phyloP scores from a whole-genome alignment of 1,140 invertebrate species.

The Gonatopus flavifemur region DNA sequence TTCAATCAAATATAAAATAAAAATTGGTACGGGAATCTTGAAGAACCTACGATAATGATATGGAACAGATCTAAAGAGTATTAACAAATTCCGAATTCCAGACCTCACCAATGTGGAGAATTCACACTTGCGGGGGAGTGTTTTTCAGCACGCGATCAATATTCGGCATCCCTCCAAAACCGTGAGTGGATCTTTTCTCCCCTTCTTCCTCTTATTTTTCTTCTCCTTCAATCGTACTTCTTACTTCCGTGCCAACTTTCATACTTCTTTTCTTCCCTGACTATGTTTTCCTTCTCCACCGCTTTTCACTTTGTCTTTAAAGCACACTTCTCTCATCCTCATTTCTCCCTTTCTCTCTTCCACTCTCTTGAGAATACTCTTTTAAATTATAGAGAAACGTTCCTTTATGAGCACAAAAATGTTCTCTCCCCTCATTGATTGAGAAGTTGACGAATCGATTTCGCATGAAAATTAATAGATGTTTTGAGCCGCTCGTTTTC shows the following conservation, averaged over 20 bases:
- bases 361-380: background rate
- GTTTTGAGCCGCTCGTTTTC: background rate
- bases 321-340: constrained; percentile 7
- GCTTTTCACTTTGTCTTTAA: constrained; percentile 3
- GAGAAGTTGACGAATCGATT: too few species aligned
- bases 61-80: too few species aligned
- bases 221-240: constrained; percentile 1
- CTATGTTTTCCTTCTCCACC: constrained; percentile 13
- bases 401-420: too few species aligned
- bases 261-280: constrained; percentile 17
- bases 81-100: constrained; percentile 22
- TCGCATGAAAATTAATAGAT: too few species aligned
- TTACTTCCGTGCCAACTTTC: constrained; percentile 5
- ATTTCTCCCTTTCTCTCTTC: constrained; percentile 2
- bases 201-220: constrained; percentile 10
- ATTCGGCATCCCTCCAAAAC: constrained; percentile 47
- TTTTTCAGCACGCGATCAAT: too few species aligned
- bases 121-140: constrained; percentile 11
- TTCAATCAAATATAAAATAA: too few species aligned
- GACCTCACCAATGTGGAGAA: constrained; percentile 32
- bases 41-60: too few species aligned
- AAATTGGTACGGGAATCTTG: too few species aligned
- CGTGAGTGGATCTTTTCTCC: constrained; percentile 24
- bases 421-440: too few species aligned
- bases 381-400: too few species aligned